Base-by-base conservation (phyloP, 2,113 vertebrate species). In the Chaetops frenatus region DNA sequence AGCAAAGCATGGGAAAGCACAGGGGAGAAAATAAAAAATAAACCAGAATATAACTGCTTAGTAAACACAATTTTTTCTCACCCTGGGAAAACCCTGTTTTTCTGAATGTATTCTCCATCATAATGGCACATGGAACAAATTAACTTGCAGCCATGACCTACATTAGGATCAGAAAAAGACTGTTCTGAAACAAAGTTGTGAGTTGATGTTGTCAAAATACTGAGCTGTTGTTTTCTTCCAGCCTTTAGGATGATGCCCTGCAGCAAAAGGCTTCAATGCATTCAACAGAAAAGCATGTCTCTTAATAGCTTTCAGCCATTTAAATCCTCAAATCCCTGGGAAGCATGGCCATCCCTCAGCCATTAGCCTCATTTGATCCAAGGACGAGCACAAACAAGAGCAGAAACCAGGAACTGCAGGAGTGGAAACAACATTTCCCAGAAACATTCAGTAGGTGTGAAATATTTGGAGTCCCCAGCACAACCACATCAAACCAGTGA, bases 81-180 rank as follows among this genome's bases (percentile, higher is more conserved):
- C 88, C 72, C 92, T 67, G 87, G 60, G 88, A 96, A 78, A 95
- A 85, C 40, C 24, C 40, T 77, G 67, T 33, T 94, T 90, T 86
- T 83, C 88, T 78, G n/a, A 73, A 58, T 66, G 67, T 47, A 78
- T 85, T 83, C 70, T 91, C 65, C 91, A 92, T 83, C 85, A 81
- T 81, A 77, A 90, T 31, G 33, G 90, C 95, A 95, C 87, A 97
- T 96, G 89, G 95, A 97, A 95, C 47, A 83, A 88, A 95, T 97
- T 96, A 95, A 94, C 79, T 94, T 51, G 51, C 92, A 94, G 74
- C 76, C 73, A 44, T 94, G 94, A 94, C 93, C 88, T 94, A 96
- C 90, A 96, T 88, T 86, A 56, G 48, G 71, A 96, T 92, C 42
- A 86, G 88, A 93, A 93, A 79, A 92, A 88, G 85, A 11, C 51